These are phyloP conservation scores for Nesospiza acunhae DNA, from an alignment of 2,113 vertebrate genomes.

Conservation along the genomic window DNA sequence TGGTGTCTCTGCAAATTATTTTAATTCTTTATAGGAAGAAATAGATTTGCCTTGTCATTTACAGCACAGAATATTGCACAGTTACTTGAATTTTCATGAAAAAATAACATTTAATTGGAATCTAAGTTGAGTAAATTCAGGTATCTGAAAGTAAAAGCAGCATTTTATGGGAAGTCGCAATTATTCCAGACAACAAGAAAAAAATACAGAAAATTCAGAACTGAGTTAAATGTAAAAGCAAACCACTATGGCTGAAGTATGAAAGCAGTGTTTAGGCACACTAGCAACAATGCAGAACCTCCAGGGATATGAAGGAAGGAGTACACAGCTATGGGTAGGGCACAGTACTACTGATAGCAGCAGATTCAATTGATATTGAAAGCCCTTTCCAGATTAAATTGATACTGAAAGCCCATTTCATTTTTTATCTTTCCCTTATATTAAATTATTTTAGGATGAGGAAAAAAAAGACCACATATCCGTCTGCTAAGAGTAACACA, in stretches of 20 bases:
- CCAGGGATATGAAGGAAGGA: not conserved
- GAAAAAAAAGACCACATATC: not conserved
- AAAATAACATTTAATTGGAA: not conserved
- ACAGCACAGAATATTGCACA: not conserved
- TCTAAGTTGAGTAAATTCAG: not conserved
- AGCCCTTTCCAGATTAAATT: slow-evolving; percentile 20
- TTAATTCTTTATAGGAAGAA: not conserved
- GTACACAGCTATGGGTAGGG: not conserved
- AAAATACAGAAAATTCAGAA: not conserved
- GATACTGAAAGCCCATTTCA: slow-evolving; percentile 45
- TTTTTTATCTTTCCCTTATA: slow-evolving; percentile 54
- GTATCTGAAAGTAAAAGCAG: not conserved
- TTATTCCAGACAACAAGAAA: not conserved
- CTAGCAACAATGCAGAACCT: not conserved
- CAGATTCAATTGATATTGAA: slow-evolving; percentile 44
- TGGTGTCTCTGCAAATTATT: not conserved
- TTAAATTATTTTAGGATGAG: slow-evolving; percentile 43
- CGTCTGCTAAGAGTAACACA: not conserved
- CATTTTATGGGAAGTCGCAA: not conserved
- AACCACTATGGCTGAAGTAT: not conserved
- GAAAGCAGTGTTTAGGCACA: not conserved
- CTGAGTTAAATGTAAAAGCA: not conserved
- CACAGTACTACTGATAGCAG: not conserved
- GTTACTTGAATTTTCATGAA: not conserved
- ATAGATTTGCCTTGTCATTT: not conserved